These are phyloP conservation scores for Argyra leucocephala DNA, from an alignment of 2,888 invertebrate genomes.

Conservation along the genomic window DNA sequence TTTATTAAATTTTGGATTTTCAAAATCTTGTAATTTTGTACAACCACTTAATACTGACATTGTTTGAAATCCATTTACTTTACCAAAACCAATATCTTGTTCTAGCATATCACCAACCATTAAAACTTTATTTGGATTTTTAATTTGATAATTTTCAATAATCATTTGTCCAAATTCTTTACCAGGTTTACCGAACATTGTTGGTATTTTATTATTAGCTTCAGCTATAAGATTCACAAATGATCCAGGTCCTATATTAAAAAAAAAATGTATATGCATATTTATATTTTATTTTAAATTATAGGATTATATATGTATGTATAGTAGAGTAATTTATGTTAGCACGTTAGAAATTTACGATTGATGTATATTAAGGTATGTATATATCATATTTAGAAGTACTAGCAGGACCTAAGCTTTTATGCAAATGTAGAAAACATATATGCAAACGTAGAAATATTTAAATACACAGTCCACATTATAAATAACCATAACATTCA, in stretches of 20 bases:
- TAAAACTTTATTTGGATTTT: conserved; percentile 55
- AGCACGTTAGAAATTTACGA: too few relatives aligned
- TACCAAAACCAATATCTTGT: conserved; percentile 71
- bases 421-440: too few relatives aligned
- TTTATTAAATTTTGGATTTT: conserved; percentile 25
- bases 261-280: not conserved
- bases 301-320: not conserved
- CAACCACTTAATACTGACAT: conserved; percentile 57
- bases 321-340: too few relatives aligned
- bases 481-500: too few relatives aligned
- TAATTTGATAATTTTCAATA: conserved; percentile 38
- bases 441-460: too few relatives aligned
- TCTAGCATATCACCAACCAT: conserved; percentile 80
- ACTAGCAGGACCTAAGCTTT: too few relatives aligned
- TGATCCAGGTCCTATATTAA: conserved; percentile 38
- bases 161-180: conserved; percentile 34
- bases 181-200: conserved; percentile 45
- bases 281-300: not conserved
- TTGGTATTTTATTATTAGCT: conserved; percentile 34
- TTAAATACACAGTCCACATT: too few relatives aligned
- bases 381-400: too few relatives aligned
- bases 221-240: conserved; percentile 39
- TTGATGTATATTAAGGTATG: too few relatives aligned
- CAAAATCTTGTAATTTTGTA: conserved; percentile 28
- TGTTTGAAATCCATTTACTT: conserved; percentile 59